Evolutionary conservation across 2,113 vertebrate species (phyloP).

Genomic region (Nycticorax nycticorax): DNA sequence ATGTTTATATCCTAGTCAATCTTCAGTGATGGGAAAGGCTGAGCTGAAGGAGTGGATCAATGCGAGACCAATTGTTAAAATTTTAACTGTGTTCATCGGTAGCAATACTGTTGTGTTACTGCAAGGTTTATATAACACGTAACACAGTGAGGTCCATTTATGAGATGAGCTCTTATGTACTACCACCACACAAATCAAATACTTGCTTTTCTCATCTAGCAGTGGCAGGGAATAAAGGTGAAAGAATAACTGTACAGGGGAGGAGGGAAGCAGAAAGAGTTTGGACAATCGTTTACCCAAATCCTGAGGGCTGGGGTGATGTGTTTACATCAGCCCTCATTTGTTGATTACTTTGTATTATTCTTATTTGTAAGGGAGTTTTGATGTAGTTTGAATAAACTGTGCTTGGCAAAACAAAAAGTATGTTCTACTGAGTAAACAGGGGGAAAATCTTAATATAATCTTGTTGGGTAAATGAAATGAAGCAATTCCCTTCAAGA

Average conservation of each 20-base stretch:
- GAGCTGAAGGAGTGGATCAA: conserved; percentile 40
- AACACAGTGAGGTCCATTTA: background rate
- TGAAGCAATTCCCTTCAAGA: background rate
- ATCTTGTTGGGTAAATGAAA: background rate
- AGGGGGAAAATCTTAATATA: background rate
- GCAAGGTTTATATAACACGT: background rate
- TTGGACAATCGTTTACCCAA: background rate
- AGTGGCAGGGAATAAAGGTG: background rate
- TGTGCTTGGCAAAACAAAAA: background rate
- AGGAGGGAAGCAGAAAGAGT: background rate
- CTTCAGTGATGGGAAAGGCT: conserved; percentile 32
- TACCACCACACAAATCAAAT: background rate
- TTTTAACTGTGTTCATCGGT: background rate
- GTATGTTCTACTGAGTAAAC: background rate
- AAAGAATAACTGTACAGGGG: background rate
- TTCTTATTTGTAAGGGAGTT: background rate
- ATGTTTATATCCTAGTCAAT: conserved; percentile 44
- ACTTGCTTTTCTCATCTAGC: background rate
- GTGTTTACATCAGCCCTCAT: background rate
- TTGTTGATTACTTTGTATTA: background rate
- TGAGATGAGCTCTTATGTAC: background rate
- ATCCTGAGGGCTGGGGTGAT: background rate
- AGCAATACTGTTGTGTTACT: background rate
- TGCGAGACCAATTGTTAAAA: conserved; percentile 30
- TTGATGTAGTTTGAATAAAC: background rate